Percentiles rank a stretch among this genome's conserved stretches.
Evolutionary conservation across 2,113 vertebrate species (phyloP).

Genomic region (Vimba vimba): DNA sequence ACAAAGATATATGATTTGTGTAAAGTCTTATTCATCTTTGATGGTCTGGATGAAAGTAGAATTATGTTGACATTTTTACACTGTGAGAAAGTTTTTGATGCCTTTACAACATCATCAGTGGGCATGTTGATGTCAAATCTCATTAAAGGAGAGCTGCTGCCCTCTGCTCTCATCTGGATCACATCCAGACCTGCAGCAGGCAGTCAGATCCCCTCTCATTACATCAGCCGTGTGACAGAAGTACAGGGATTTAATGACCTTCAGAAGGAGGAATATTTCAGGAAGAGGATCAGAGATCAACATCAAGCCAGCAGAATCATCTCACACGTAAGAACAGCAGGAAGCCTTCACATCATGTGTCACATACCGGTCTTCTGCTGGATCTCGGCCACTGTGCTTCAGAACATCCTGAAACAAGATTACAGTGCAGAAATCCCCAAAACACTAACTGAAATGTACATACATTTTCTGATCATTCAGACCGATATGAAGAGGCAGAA

Average conservation of each 20-base stretch:
- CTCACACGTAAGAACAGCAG: not conserved
- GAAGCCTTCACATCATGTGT: slow-evolving; percentile 37
- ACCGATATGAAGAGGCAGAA: not conserved
- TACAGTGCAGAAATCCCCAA: slow-evolving; percentile 2
- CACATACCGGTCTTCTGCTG: slow-evolving; percentile 39
- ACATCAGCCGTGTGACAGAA: slow-evolving; percentile 28
- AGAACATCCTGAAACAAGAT: slow-evolving; percentile 23
- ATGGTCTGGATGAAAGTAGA: slow-evolving; percentile 40
- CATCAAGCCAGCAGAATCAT: slow-evolving; percentile 8
- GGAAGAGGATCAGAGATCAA: slow-evolving; percentile 2
- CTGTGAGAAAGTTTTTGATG: not conserved
- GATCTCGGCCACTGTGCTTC: slow-evolving; percentile 30
- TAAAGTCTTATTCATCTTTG: slow-evolving; percentile 32
- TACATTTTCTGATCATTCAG: slow-evolving; percentile 32
- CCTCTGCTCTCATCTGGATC: slow-evolving; percentile 32
- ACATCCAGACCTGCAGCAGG: slow-evolving; percentile 17
- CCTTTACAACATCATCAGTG: not conserved
- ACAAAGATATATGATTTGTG: not conserved
- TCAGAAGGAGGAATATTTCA: slow-evolving; percentile 36
- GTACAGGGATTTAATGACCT: slow-evolving; percentile 29
- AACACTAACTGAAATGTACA: slow-evolving; percentile 38
- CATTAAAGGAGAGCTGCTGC: slow-evolving; percentile 18
- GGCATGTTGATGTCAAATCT: slow-evolving; percentile 10
- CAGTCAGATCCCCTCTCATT: slow-evolving; percentile 9
- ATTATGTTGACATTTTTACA: slow-evolving; percentile 12